Evolutionary conservation across 35 echinoderm and acorn worm genomes (phyloP).

Genomic region (Nesometra sesokonis): DNA sequence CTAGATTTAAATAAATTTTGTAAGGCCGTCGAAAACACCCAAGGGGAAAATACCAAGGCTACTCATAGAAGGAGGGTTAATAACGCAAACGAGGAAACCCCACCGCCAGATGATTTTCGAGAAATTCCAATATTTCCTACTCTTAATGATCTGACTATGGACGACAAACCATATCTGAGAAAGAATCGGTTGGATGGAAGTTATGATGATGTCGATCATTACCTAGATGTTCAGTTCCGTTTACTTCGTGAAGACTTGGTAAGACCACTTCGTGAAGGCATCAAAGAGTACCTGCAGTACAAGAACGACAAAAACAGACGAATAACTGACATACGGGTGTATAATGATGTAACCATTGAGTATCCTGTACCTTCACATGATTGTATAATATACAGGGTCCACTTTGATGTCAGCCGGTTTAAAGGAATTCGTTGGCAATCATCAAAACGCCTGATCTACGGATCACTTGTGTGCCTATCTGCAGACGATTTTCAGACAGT

Average conservation of each 20-base stretch:
- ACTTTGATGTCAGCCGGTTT: conserved; percentile 34
- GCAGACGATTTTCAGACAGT: conserved; percentile 58
- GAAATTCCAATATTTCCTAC: conserved; percentile 65
- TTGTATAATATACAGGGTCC: conserved; percentile 31
- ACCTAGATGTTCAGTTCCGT: conserved; percentile 75
- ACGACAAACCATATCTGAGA: conserved; percentile 25
- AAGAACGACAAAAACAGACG: conserved; percentile 12
- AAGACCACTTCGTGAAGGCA: conserved; percentile 54
- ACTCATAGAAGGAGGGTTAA: background rate
- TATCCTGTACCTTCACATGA: conserved; percentile 35
- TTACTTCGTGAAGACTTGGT: conserved; percentile 87
- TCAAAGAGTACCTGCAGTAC: conserved; percentile 44
- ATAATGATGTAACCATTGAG: conserved; percentile 43
- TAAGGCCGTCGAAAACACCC: background rate
- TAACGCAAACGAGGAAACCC: background rate
- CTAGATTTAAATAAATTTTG: conserved; percentile 14
- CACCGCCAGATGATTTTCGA: conserved; percentile 51
- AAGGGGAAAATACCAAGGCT: background rate
- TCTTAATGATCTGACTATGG: conserved; percentile 37
- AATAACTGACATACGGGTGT: conserved; percentile 45
- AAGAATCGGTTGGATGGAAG: conserved; percentile 29
- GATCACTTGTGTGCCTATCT: conserved; percentile 78
- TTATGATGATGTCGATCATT: conserved; percentile 48
- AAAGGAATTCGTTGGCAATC: conserved; percentile 49
- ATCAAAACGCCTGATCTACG: conserved; percentile 45